A percentile compares a stretch with the other conserved stretches of the same genome.
phyloP scores from a whole-genome alignment of 2,113 vertebrate genomes.

The Onychostoma macrolepis region DNA sequence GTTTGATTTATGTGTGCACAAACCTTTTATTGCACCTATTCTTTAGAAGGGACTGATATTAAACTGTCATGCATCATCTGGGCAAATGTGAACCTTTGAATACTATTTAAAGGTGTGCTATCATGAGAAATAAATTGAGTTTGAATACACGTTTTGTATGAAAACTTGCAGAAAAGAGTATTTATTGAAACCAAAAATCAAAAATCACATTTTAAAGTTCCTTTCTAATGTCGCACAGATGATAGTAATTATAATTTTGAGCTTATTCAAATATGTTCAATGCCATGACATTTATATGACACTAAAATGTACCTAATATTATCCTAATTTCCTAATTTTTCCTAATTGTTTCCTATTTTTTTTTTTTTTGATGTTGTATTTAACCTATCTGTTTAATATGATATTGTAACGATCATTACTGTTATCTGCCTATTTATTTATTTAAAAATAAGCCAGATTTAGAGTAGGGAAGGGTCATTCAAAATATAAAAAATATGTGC shows the following conservation, averaged over 20 bases:
- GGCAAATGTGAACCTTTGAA: not conserved
- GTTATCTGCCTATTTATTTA: too few species aligned
- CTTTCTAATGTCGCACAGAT: not conserved
- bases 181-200: not conserved
- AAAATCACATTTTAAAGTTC: not conserved
- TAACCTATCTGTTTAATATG: too few species aligned
- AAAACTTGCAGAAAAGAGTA: not conserved
- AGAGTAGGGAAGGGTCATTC: too few species aligned
- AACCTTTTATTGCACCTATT: slow-evolving; percentile 32
- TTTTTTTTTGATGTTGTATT: too few species aligned
- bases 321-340: too few species aligned
- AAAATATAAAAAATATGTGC: too few species aligned
- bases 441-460: too few species aligned
- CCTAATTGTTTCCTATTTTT: too few species aligned
- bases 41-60: slow-evolving; percentile 17
- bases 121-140: not conserved
- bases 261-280: not conserved
- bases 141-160: not conserved
- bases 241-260: not conserved
- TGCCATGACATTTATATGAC: too few species aligned
- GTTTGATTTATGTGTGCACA: slow-evolving; percentile 29
- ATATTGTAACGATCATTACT: too few species aligned
- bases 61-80: slow-evolving; percentile 38
- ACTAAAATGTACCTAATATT: too few species aligned
- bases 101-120: not conserved